A percentile compares a stretch with the other conserved stretches of the same genome.
These are phyloP conservation scores for Andrena minutula DNA, from an alignment of 2,888 invertebrate species.

Conservation along the genomic window DNA sequence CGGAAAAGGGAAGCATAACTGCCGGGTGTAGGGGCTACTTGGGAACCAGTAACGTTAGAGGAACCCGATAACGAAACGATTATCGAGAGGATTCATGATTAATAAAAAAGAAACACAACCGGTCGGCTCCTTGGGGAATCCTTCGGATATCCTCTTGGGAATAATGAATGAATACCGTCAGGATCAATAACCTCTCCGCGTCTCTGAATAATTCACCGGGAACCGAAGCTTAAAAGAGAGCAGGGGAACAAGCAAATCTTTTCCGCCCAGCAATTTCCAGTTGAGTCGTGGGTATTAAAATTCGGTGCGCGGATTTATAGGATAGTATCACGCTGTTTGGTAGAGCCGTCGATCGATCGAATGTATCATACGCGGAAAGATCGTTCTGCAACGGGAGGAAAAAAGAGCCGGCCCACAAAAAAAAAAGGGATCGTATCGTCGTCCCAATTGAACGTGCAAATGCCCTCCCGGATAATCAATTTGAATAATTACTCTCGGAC, in stretches of 20 bases:
- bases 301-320: too few relatives aligned
- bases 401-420: neutral
- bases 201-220: neutral
- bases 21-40: slow-evolving; percentile 23
- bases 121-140: slow-evolving; percentile 49
- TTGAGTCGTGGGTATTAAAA: slow-evolving; percentile 6
- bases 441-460: slow-evolving; percentile 54
- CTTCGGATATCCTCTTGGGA: slow-evolving; percentile 38
- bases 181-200: slow-evolving; percentile 40
- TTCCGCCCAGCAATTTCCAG: slow-evolving; percentile 2
- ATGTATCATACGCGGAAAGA: slow-evolving; percentile 17
- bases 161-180: slow-evolving; percentile 50
- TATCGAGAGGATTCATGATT: slow-evolving; percentile 76
- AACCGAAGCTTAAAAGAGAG: slow-evolving; percentile 5
- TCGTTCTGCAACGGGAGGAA: slow-evolving; percentile 21
- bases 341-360: slow-evolving; percentile 20
- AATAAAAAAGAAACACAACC: slow-evolving; percentile 70
- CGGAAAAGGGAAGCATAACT: slow-evolving; percentile 22
- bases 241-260: slow-evolving; percentile 3
- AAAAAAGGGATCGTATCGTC: slow-evolving; percentile 37
- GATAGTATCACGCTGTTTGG: neutral
- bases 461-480: slow-evolving; percentile 55
- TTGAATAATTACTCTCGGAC: slow-evolving; percentile 68
- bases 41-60: slow-evolving; percentile 23
- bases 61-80: slow-evolving; percentile 67